Conservation (phyloP, 2,113 vertebrate species). For the Tringa solitaria region DNA sequence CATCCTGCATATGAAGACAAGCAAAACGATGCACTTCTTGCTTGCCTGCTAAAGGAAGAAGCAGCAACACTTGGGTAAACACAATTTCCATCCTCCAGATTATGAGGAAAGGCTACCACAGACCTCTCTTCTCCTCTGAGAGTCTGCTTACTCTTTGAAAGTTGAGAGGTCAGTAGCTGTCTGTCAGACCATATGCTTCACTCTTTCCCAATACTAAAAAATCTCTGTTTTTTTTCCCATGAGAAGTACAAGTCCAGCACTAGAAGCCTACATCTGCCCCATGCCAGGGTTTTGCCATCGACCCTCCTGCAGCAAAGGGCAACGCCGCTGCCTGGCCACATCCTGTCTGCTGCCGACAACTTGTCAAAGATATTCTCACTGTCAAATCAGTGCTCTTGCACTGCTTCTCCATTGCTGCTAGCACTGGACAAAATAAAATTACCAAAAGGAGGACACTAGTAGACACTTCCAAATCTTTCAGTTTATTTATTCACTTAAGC, state of each 20-base stretch:
- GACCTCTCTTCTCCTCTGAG: not conserved
- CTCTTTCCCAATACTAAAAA: not conserved
- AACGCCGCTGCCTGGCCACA: rapidly evolving
- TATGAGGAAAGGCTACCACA: not conserved
- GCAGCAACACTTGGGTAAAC: rapidly evolving
- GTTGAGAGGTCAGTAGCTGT: not conserved
- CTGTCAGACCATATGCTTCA: not conserved
- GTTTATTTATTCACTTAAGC: not conserved
- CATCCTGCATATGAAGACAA: not conserved
- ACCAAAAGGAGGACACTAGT: not conserved
- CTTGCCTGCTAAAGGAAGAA: not conserved
- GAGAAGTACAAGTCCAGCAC: not conserved
- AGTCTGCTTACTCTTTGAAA: not conserved
- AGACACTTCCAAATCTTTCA: not conserved
- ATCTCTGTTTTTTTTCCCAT: not conserved
- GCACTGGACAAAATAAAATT: not conserved
- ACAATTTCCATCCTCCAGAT: not conserved
- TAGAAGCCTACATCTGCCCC: not conserved
- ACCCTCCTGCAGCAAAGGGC: not conserved
- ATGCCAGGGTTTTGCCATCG: rapidly evolving
- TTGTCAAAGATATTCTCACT: not conserved
- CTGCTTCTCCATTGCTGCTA: not conserved
- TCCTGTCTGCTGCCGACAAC: rapidly evolving
- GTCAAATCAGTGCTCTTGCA: not conserved
- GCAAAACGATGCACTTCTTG: not conserved